Conservation (phyloP, 2,797 vertebrate species). For the Gephyroberyx darwinii region DNA sequence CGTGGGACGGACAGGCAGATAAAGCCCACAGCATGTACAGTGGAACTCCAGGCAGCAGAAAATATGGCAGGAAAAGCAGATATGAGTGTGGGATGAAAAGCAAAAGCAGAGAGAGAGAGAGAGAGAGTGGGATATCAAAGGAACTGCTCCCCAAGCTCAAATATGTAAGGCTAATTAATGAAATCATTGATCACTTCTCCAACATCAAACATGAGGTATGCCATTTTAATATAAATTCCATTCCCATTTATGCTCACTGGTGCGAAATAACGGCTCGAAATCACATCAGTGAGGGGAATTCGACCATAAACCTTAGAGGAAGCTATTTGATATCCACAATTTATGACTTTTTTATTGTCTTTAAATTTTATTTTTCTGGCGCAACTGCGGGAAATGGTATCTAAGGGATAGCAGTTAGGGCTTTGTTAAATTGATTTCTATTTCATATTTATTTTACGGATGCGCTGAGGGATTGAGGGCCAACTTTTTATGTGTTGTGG, state of each 20-base stretch:
- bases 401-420: constrained; percentile 71
- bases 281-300: constrained; percentile 64
- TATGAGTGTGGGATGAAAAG: constrained; percentile 12
- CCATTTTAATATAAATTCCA: constrained; percentile 69
- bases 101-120: constrained; percentile 10
- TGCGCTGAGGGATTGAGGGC: constrained; percentile 52
- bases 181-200: constrained; percentile 76
- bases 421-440: constrained; percentile 80
- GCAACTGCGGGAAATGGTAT: constrained; percentile 61
- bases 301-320: constrained; percentile 70
- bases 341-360: constrained; percentile 77
- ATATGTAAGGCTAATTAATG: constrained; percentile 73
- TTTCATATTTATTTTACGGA: constrained; percentile 77
- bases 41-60: constrained; percentile 5
- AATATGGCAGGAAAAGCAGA: background rate
- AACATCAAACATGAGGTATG: constrained; percentile 59
- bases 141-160: constrained; percentile 31
- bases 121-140: constrained; percentile 34
- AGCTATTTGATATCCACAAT: constrained; percentile 71
- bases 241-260: constrained; percentile 70
- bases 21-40: constrained; percentile 16
- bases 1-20: constrained; percentile 37
- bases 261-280: constrained; percentile 68
- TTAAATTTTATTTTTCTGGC: constrained; percentile 71
- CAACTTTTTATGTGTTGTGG: constrained; percentile 70